A percentile compares a stretch with the other conserved stretches of the same genome.
Conservation (phyloP, 2,797 vertebrate genomes). For the Falco columbarius region DNA sequence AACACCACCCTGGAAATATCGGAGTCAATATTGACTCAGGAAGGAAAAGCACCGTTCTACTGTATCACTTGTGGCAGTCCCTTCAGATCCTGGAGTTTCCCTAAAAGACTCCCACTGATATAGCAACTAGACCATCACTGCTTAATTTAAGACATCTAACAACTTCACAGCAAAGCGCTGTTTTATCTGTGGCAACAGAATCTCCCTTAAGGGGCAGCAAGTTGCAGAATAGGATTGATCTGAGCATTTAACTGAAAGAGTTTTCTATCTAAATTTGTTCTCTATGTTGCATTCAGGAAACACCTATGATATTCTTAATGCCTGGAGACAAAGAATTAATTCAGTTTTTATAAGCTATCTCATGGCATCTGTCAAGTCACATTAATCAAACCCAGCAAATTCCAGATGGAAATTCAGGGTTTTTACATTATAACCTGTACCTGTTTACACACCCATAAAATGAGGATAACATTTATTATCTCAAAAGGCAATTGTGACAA, state of each 20-base stretch:
- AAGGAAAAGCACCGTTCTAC: conserved; percentile 58
- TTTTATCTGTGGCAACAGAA: background rate
- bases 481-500: conserved; percentile 29
- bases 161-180: background rate
- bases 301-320: background rate
- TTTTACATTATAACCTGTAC: conserved; percentile 30
- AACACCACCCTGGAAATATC: conserved; percentile 42
- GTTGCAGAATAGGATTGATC: background rate
- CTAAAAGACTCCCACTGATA: conserved; percentile 44
- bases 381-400: conserved; percentile 25
- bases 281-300: background rate
- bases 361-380: background rate
- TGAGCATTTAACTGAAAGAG: background rate
- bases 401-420: conserved; percentile 49
- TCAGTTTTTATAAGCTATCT: background rate
- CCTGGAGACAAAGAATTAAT: conserved; percentile 15
- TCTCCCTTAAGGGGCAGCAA: background rate
- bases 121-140: background rate
- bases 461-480: background rate
- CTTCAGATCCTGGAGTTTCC: conserved; percentile 61
- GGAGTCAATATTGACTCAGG: conserved; percentile 61
- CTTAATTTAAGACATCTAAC: background rate
- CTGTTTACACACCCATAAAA: conserved; percentile 49
- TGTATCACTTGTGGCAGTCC: conserved; percentile 26
- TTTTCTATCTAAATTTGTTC: background rate